Percentiles rank a stretch among this genome's conserved stretches.
phyloP scores from a whole-genome alignment of 2,888 invertebrate species.

The Flexamia atlantica region DNA sequence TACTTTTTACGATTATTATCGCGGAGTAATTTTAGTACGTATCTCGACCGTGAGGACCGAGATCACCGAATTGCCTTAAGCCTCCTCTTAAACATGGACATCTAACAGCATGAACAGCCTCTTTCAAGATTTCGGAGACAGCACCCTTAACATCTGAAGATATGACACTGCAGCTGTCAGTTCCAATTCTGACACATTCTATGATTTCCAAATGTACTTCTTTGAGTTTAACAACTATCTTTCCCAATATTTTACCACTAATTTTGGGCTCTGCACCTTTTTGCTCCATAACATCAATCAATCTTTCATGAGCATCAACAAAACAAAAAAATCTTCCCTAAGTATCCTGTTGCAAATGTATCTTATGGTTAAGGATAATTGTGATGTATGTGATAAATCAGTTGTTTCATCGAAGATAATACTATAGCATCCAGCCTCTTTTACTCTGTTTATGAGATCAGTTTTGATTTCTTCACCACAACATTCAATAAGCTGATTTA shows the following conservation, averaged over 20 bases:
- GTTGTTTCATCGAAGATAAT: conserved; percentile 52
- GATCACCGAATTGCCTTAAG: too few species aligned
- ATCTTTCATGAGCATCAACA: conserved; percentile 36
- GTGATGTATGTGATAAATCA: neutral
- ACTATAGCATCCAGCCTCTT: conserved; percentile 34
- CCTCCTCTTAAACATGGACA: conserved; percentile 46
- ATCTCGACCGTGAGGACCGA: too few species aligned
- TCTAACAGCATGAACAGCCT: conserved; percentile 39
- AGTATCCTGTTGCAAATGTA: too few species aligned
- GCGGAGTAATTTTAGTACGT: too few species aligned
- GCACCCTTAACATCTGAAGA: conserved; percentile 41
- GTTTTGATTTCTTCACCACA: conserved; percentile 41
- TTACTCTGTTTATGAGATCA: conserved; percentile 10
- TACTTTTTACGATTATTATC: too few species aligned
- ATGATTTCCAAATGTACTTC: conserved; percentile 21
- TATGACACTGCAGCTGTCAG: conserved; percentile 56
- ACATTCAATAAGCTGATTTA: conserved; percentile 49
- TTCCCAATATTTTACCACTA: conserved; percentile 47
- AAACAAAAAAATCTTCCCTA: too few species aligned
- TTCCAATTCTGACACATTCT: conserved; percentile 36
- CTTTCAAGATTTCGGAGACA: conserved; percentile 27
- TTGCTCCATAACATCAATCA: neutral
- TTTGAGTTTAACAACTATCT: conserved; percentile 46
- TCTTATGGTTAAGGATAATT: conserved; percentile 23
- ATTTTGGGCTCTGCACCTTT: conserved; percentile 21